Evolutionary conservation across 2,888 invertebrate species (phyloP).

Genomic region (Tenthredo mesomela): DNA sequence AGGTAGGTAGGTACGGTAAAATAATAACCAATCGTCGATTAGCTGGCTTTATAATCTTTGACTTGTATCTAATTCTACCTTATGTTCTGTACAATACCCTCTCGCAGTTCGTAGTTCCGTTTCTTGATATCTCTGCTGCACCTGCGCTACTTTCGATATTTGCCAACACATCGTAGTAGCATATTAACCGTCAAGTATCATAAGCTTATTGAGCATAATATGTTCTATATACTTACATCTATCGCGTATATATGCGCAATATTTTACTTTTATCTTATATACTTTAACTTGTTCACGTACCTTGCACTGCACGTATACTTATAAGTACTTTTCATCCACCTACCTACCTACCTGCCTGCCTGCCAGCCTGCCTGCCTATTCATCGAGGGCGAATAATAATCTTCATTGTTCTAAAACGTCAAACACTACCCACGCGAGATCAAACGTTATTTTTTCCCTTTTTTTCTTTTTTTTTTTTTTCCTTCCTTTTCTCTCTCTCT

Average conservation of each 20-base stretch:
- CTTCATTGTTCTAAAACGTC: slow-evolving; percentile 8
- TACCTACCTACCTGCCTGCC: neutral
- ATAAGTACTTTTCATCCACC: neutral
- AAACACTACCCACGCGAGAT: neutral
- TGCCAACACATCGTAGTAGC: slow-evolving; percentile 35
- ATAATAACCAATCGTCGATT: neutral
- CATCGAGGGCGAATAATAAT: neutral
- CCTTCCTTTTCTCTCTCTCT: neutral
- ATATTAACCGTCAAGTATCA: neutral
- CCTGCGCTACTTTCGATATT: slow-evolving; percentile 48
- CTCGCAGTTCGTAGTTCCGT: slow-evolving; percentile 1
- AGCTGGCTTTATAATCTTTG: slow-evolving; percentile 10
- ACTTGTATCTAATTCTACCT: neutral
- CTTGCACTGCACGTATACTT: neutral
- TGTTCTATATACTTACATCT: neutral
- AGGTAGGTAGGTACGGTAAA: neutral
- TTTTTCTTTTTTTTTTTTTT: neutral
- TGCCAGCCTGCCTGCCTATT: neutral
- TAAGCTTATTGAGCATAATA: neutral
- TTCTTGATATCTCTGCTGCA: slow-evolving; percentile 10
- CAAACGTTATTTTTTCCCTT: neutral
- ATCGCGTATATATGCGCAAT: neutral
- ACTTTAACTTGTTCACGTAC: neutral
- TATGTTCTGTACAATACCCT: neutral
- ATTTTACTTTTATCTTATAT: neutral